Conservation (phyloP, 2,888 invertebrate species). For the Brachyptera putata region DNA sequence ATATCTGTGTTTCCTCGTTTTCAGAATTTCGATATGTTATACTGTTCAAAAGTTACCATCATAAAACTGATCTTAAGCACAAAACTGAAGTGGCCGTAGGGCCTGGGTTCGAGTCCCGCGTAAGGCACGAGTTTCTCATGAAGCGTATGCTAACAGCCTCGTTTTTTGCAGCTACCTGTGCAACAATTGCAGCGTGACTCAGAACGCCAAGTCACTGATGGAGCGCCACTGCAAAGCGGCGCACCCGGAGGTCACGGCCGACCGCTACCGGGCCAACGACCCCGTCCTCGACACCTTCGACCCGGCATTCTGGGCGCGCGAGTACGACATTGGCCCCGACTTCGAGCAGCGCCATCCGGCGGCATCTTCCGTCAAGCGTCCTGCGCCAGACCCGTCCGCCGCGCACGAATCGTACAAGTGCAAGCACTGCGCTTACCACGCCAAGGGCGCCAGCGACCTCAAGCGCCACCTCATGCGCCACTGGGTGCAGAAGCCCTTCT, state of each 20-base stretch:
- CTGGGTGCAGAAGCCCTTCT: conserved; percentile 47
- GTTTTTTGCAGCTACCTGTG: neutral
- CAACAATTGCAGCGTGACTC: conserved; percentile 5
- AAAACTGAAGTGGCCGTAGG: too few relatives aligned
- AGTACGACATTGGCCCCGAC: conserved; percentile 17
- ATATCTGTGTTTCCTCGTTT: too few relatives aligned
- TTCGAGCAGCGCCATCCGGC: neutral
- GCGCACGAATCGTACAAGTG: conserved; percentile 38
- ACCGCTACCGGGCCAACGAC: neutral
- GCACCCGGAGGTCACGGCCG: neutral
- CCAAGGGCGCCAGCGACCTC: conserved; percentile 37
- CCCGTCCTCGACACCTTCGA: conserved; percentile 2
- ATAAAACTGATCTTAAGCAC: too few relatives aligned
- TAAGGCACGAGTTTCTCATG: too few relatives aligned
- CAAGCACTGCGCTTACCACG: conserved; percentile 41
- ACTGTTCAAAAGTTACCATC: too few relatives aligned
- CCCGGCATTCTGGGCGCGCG: conserved; percentile 26
- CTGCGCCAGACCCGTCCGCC: neutral
- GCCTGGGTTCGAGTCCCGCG: too few relatives aligned
- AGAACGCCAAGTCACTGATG: neutral
- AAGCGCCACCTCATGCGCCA: conserved; percentile 49
- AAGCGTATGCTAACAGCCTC: too few relatives aligned
- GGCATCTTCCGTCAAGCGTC: neutral
- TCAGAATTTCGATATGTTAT: too few relatives aligned
- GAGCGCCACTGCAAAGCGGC: neutral